Evolutionary conservation across 2,797 vertebrate genomes (phyloP).

Genomic region (Mormyrops boulengeri): DNA sequence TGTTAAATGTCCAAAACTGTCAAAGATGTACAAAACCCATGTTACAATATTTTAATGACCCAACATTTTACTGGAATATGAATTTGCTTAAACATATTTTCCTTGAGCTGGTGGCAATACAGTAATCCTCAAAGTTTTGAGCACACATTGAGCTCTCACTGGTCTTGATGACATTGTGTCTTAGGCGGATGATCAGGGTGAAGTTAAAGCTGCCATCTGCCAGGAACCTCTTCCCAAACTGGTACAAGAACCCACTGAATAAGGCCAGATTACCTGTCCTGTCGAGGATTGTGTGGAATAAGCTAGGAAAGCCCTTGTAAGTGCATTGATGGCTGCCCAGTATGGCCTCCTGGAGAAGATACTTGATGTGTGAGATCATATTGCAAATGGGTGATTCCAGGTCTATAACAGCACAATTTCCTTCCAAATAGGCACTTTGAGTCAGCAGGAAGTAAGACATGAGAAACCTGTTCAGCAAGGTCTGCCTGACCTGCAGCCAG

Average conservation of each 20-base stretch:
- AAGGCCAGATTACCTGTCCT: constrained; percentile 86
- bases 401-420: background rate
- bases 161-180: constrained; percentile 97
- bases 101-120: no score
- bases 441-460: constrained; percentile 96
- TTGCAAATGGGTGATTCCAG: background rate
- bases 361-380: no score
- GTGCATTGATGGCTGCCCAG: background rate
- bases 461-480: constrained; percentile 86
- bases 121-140: background rate
- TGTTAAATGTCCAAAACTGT: background rate
- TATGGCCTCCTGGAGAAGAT: no score
- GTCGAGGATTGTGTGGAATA: constrained; percentile 61
- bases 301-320: background rate
- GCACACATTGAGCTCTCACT: constrained; percentile 50
- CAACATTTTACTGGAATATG: background rate
- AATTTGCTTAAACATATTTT: background rate
- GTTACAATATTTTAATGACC: background rate
- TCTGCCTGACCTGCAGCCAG: constrained; percentile 90
- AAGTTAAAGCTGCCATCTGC: constrained; percentile 76
- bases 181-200: constrained; percentile 91
- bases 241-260: constrained; percentile 89
- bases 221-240: constrained; percentile 95
- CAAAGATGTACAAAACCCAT: background rate
- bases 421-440: constrained; percentile 46